Conservation (phyloP, 2,888 invertebrate species). For the Apocheima hispidaria region DNA sequence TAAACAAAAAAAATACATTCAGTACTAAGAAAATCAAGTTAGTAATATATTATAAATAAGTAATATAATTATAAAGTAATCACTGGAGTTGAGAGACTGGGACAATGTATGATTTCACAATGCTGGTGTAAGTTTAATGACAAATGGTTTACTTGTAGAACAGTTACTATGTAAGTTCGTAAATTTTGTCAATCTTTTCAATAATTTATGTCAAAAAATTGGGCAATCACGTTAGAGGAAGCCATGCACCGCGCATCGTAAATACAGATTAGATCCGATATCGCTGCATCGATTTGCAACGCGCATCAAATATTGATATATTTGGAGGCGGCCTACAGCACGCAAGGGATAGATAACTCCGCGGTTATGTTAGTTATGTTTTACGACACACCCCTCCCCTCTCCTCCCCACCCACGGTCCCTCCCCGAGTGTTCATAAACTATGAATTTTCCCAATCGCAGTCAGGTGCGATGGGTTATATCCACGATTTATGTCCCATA, state of each 20-base stretch:
- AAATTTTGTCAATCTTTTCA: not conserved
- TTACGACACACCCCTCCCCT: slow-evolving; percentile 56
- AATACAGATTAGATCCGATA: slow-evolving; percentile 65
- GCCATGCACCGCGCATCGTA: slow-evolving; percentile 53
- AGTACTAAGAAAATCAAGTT: no score
- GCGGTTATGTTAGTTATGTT: slow-evolving; percentile 52
- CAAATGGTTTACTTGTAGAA: no score
- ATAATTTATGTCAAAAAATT: not conserved
- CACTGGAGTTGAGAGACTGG: no score
- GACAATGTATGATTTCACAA: no score
- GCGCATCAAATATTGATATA: slow-evolving; percentile 79
- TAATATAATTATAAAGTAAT: no score
- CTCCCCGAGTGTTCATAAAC: slow-evolving; percentile 69
- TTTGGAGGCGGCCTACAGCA: slow-evolving; percentile 58
- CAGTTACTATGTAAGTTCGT: no score
- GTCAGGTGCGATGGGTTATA: slow-evolving; percentile 78
- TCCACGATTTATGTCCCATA: slow-evolving; percentile 74
- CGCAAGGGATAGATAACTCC: slow-evolving; percentile 73
- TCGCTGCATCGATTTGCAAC: slow-evolving; percentile 72
- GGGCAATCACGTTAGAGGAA: slow-evolving; percentile 36
- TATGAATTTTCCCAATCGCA: slow-evolving; percentile 79
- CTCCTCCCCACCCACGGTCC: slow-evolving; percentile 31
- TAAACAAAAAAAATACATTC: no score
- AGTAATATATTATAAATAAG: no score
- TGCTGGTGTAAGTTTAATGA: not conserved